These are phyloP conservation scores for Tenthredo mesomela DNA, from an alignment of 2,888 invertebrate genomes.

Conservation along the genomic window DNA sequence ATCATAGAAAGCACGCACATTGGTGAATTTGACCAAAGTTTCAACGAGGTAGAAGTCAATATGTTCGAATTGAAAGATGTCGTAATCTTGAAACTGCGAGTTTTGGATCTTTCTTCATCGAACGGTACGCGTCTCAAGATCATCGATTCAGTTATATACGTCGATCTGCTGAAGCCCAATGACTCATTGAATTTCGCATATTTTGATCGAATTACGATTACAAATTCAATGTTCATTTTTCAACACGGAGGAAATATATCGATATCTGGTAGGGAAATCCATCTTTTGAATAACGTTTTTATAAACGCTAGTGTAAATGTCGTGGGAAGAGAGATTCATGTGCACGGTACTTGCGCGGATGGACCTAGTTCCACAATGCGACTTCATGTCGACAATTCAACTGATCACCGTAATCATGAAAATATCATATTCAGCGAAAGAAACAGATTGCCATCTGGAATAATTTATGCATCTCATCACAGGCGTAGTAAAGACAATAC, in stretches of 20 bases:
- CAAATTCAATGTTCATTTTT: slow-evolving; percentile 61
- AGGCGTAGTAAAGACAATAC: no score
- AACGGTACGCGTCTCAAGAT: slow-evolving; percentile 64
- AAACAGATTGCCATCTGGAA: slow-evolving; percentile 57
- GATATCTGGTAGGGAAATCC: slow-evolving; percentile 43
- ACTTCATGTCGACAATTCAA: not conserved
- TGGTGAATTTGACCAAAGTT: slow-evolving; percentile 65
- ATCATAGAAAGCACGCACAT: slow-evolving; percentile 64
- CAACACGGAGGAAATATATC: slow-evolving; percentile 63
- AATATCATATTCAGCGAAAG: slow-evolving; percentile 60
- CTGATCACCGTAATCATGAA: not conserved
- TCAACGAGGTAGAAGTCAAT: slow-evolving; percentile 59
- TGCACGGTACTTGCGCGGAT: slow-evolving; percentile 67
- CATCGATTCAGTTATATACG: slow-evolving; percentile 62
- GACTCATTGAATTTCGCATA: slow-evolving; percentile 63
- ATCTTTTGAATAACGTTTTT: slow-evolving; percentile 64
- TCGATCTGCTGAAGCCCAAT: slow-evolving; percentile 47
- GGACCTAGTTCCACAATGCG: slow-evolving; percentile 55
- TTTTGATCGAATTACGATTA: slow-evolving; percentile 64
- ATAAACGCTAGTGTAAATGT: slow-evolving; percentile 67
- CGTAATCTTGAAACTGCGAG: slow-evolving; percentile 62
- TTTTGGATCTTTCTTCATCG: slow-evolving; percentile 48
- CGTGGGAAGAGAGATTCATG: slow-evolving; percentile 60
- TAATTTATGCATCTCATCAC: not conserved
- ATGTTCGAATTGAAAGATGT: slow-evolving; percentile 65